Evolutionary conservation across 2,888 invertebrate species (phyloP), one percentile per base, ranked within the genome.

Genomic region (Meghimatium bilineatum): DNA sequence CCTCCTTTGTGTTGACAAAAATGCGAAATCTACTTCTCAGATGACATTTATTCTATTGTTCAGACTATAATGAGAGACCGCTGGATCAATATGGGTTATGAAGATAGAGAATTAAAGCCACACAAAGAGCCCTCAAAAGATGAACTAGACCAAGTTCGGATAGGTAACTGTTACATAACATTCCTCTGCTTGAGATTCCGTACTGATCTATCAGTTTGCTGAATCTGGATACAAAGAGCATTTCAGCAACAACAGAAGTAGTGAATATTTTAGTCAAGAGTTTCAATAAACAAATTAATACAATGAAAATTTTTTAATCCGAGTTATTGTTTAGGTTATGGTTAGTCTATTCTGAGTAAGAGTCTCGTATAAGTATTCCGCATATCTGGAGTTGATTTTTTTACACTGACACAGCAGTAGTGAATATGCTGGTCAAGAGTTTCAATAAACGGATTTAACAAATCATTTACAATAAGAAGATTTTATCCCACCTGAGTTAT

Each of bases 71-170:
- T 96, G 96, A 96, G 97, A 94, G 99, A 99, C 95, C 97, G 98
- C 94, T 99, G 99, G 99, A 99, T 99, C 98, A 99, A 99, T 95
- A 97, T 97, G 95, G 98, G 99, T 93, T 98, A 98, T 94, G 99
- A 99, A 94, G 99, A 99, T 90, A 95, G 98, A 92, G 99, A 99
- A 94, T 95, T 99, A 90, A 97, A 97, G 95, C 99, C 99, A 80
- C 99, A 97, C 95, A 95, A 97, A 90, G 99, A 99, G 95, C 93
- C 93, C 72, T 87, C 90, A 52, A 89, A 89, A 89, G 91, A 91
- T 85, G 87, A 89, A 75, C 90, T 91, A 88, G 92, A 92, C 87
- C 85, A 87, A 84, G 88, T 88, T 80, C 89, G 93, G 88, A 92
- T 93, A 92, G 93, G 93, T 93, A 92, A 92, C 76, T 72, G 85